Base-by-base conservation (phyloP, 2,797 vertebrate genomes). In the Smutsia temminckii region DNA sequence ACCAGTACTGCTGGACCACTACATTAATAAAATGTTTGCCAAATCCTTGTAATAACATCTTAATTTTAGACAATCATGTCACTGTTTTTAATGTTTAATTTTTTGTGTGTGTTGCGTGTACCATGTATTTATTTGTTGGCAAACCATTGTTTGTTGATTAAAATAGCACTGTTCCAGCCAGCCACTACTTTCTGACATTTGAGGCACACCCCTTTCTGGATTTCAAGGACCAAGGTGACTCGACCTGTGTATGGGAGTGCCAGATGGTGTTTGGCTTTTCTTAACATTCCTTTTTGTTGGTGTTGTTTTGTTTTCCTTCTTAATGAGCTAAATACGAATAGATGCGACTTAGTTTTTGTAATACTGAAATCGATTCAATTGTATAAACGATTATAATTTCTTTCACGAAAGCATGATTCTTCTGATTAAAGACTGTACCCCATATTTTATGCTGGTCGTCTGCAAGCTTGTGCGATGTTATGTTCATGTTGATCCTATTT, bases 101-200 rank as follows among this genome's bases (percentile, higher is more conserved):
- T 99, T 98, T 98, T 99, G 98, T 99, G 99, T 98, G 98, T 99
- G 98, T 99, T 98, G 98, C 98, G 99, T 99, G 99, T 99, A 99
- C 99, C 98, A 99, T 99, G 99, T 99, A 99, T 99, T 99, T 99
- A 99, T 99, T 99, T 99, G 99, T 99, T 99, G 99, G 99, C 99
- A 99, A 99, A 99, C 99, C 98, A 98, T 99, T 99, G 99, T 99
- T 99, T 99, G 99, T 99, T 99, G 99, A 99, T 99, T 99, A 98
- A 99, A 97, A 99, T 99, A 99, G 99, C 99, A 99, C 99, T 99
- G 99, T 99, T 99, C 99, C 98, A 98, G 98, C 99, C 99, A 98
- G 98, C 98, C 98, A 95, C 97, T 97, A 98, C 69, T 79, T 96
- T 93, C 84, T 97, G 96, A 97, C 21, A 23, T 99, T 98, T 96